A percentile compares a stretch with the other conserved stretches of the same genome.
Conservation (phyloP, 2,888 invertebrate genomes). For the Eupeodes luniger region DNA sequence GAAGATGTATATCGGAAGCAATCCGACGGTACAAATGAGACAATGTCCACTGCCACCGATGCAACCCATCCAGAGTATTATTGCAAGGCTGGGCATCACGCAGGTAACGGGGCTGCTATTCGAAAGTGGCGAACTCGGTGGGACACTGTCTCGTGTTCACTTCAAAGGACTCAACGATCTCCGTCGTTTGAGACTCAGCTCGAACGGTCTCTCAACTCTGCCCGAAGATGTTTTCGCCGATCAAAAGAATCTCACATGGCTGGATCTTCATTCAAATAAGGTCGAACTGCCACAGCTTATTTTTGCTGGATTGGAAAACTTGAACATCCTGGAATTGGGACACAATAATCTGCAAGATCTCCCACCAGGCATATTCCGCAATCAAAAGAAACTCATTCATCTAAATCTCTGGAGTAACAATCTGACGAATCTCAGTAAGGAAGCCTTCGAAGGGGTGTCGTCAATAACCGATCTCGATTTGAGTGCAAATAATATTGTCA, state of each 20-base stretch:
- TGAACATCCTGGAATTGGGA: constrained; percentile 88
- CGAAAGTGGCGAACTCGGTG: constrained; percentile 84
- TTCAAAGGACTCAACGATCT: constrained; percentile 86
- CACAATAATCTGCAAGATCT: constrained; percentile 88
- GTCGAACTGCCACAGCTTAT: constrained; percentile 86
- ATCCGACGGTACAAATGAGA: constrained; percentile 81
- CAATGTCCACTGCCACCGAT: constrained; percentile 82
- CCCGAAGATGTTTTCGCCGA: constrained; percentile 87
- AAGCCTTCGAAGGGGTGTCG: constrained; percentile 87
- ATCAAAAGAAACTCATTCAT: constrained; percentile 86
- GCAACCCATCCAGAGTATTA: constrained; percentile 84
- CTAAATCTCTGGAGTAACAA: constrained; percentile 90
- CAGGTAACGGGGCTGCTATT: constrained; percentile 85
- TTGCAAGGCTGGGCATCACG: constrained; percentile 82
- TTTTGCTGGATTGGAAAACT: constrained; percentile 85
- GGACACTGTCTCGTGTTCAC: constrained; percentile 86
- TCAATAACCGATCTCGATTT: constrained; percentile 89
- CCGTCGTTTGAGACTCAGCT: constrained; percentile 86
- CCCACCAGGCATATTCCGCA: constrained; percentile 87
- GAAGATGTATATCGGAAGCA: constrained; percentile 80
- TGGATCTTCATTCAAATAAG: constrained; percentile 87
- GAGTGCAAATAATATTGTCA: constrained; percentile 87
- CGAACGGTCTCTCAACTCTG: constrained; percentile 87
- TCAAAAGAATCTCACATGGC: constrained; percentile 86
- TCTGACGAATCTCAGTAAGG: constrained; percentile 87